phyloP scores from a whole-genome alignment of 2,113 vertebrate species.

The Rhinolophus ferrumequinum region DNA sequence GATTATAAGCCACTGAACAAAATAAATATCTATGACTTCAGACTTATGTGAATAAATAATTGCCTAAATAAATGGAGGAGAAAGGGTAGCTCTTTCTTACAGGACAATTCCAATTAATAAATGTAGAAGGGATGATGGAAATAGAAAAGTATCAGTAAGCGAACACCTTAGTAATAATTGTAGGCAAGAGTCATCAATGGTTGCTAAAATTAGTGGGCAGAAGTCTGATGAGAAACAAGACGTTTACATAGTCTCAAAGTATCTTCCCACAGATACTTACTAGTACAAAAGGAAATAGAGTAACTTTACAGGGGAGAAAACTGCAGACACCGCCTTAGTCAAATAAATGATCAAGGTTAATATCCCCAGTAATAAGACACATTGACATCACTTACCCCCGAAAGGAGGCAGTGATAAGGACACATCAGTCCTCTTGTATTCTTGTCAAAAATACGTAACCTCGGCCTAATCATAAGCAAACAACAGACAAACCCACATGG shows the following conservation, averaged over 20 bases:
- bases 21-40: not conserved
- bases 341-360: not conserved
- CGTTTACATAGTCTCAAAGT: not conserved
- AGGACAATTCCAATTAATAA: not conserved
- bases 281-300: not conserved
- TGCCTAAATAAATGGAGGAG: not conserved
- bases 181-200: not conserved
- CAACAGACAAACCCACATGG: not conserved
- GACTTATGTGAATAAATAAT: not conserved
- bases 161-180: not conserved
- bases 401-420: not conserved
- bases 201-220: not conserved
- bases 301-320: not conserved
- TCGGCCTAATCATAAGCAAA: not conserved
- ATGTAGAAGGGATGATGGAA: not conserved
- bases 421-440: accelerated
- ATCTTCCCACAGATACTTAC: not conserved
- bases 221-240: not conserved
- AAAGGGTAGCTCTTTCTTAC: not conserved
- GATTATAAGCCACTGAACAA: not conserved
- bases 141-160: not conserved
- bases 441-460: not conserved
- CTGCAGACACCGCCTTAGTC: not conserved
- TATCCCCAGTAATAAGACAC: not conserved
- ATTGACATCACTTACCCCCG: accelerated